Base-by-base conservation (phyloP, 64 coral and sea anemone species). In the Catalaphyllia jardinei region DNA sequence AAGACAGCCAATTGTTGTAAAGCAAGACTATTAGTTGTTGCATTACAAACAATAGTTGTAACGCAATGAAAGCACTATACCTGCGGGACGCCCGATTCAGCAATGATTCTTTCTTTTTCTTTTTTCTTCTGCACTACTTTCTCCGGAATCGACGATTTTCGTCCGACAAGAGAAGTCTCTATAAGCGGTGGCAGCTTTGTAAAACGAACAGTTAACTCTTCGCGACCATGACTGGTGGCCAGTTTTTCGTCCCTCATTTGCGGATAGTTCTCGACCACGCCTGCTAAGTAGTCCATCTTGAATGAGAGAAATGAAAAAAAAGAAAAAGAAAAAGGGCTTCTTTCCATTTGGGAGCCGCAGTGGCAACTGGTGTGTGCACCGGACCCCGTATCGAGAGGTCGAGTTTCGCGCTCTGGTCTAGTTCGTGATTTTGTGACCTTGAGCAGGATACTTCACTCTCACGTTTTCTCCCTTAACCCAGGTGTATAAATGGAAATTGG, bases 211-310 rank as follows among this genome's bases (percentile, higher is more conserved):
- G 90, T 19, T 27, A 62, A 7, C 17, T 87, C 75, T 22, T 78
- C 25, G 2, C 52, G 84, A 22, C n/a, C 52, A 13, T 74, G 27
- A 57, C 50, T 76, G 13, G 29, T 19, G 27, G n/a, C 29, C 60
- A 92, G 73, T 38, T 67, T 67, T 49, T 92, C 76, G 49, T 92
- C 38, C 16, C 83, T 76, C 51, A 92, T 51, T 24, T 74, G 73
- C 52, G 81, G 81, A 52, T 39, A 50, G 60, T 92, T 92, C 39
- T 92, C 90, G 28, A 92, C 35, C 15, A 87, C 83, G 51, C 90
- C 90, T 28, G 90, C 90, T 62, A 86, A 42, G 15, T 86, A 33
- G 10, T 60, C 62, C 90, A 86, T 87, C 90, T 92, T 20, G 49
- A 12, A 29, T 46, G 6, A 1, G 24, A 73, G 9, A 86, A 35